Conservation (phyloP, 1,140 invertebrate species). For the Zaprionus inermis region DNA sequence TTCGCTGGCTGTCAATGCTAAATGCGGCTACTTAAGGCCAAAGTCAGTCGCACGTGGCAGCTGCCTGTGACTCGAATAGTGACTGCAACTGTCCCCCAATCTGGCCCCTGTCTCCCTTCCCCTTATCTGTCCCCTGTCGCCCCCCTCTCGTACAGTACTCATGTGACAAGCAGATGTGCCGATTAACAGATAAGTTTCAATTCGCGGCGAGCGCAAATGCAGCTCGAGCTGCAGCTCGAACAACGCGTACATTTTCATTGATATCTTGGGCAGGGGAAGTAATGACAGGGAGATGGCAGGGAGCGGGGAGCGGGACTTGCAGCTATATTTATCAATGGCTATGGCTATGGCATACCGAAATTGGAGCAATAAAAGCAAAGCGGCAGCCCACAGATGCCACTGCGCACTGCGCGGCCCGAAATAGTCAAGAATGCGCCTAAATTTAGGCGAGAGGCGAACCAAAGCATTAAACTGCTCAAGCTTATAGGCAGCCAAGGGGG, state of each 20-base stretch:
- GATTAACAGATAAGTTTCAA: slow-evolving; percentile 80
- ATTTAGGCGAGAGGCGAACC: slow-evolving; percentile 59
- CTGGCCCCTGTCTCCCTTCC: background rate
- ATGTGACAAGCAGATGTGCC: slow-evolving; percentile 78
- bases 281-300: no score
- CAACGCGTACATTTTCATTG: slow-evolving; percentile 52
- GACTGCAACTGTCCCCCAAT: slow-evolving; percentile 6
- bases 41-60: slow-evolving; percentile 60
- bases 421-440: slow-evolving; percentile 78
- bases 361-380: slow-evolving; percentile 72
- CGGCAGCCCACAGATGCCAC: slow-evolving; percentile 56
- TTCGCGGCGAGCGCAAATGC: slow-evolving; percentile 28
- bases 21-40: slow-evolving; percentile 56
- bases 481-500: slow-evolving; percentile 28
- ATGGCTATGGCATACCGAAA: slow-evolving; percentile 70
- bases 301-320: background rate
- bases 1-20: slow-evolving; percentile 46
- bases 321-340: slow-evolving; percentile 76
- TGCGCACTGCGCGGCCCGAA: slow-evolving; percentile 32
- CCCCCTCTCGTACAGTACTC: slow-evolving; percentile 22
- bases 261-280: no score
- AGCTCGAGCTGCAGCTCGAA: background rate
- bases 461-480: slow-evolving; percentile 40
- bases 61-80: slow-evolving; percentile 39
- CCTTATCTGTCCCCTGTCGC: background rate